These are phyloP conservation scores for Euura saliciscinereae DNA, from an alignment of 1,140 invertebrate genomes.

Conservation along the genomic window DNA sequence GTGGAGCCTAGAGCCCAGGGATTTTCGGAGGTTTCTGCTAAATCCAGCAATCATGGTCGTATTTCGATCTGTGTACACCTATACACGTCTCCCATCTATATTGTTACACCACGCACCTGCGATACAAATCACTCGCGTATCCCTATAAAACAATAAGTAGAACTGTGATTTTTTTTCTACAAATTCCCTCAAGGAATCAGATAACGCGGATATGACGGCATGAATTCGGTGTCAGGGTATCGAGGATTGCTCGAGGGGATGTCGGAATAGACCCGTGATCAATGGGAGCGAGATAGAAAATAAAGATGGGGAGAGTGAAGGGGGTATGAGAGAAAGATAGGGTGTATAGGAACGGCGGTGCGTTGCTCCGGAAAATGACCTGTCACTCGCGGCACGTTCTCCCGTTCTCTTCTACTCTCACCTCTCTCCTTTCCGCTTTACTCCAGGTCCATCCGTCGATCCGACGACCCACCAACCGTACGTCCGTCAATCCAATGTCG, in stretches of 20 bases:
- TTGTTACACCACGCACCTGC: too few species aligned
- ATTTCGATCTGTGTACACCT: not conserved
- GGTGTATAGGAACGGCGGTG: slow-evolving; percentile 40
- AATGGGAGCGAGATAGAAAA: not conserved
- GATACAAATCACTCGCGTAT: too few species aligned
- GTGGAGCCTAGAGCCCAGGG: not conserved
- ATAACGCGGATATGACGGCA: slow-evolving; percentile 29
- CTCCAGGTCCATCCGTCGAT: not conserved
- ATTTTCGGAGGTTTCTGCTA: not conserved
- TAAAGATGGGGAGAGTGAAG: not conserved
- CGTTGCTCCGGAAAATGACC: slow-evolving; percentile 56
- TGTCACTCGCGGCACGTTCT: slow-evolving; percentile 50
- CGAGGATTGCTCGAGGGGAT: slow-evolving; percentile 36
- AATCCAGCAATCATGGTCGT: slow-evolving; percentile 2
- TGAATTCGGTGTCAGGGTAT: slow-evolving; percentile 29
- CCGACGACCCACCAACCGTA: slow-evolving; percentile 1
- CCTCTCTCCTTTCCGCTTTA: slow-evolving; percentile 17
- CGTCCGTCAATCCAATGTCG: slow-evolving; percentile 23
- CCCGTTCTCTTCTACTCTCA: slow-evolving; percentile 32
- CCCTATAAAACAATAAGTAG: too few species aligned
- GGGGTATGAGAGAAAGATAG: not conserved
- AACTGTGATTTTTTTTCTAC: too few species aligned
- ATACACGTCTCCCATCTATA: not conserved
- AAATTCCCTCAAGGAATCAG: too few species aligned
- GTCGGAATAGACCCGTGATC: slow-evolving; percentile 25